phyloP scores from a whole-genome alignment of 2,888 invertebrate species.

The Dasysyrphus tricinctus region DNA sequence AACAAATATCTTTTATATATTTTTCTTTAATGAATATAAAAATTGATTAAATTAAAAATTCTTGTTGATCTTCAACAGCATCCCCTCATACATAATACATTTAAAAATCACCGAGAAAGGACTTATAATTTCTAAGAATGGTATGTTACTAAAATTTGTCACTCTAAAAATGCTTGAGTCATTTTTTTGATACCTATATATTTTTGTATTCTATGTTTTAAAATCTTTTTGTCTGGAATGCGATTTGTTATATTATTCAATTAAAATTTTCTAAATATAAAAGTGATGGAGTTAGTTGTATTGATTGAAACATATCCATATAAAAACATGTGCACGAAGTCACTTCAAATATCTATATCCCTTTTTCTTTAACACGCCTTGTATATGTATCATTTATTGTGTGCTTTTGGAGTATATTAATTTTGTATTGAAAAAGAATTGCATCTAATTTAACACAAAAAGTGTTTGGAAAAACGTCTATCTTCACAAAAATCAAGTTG shows the following conservation, averaged over 20 bases:
- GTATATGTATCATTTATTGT: conserved; percentile 50
- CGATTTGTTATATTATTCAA: conserved; percentile 17
- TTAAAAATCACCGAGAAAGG: conserved; percentile 43
- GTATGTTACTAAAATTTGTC: conserved; percentile 59
- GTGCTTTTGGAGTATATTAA: neutral
- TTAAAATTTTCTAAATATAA: conserved; percentile 36
- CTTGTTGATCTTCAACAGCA: conserved; percentile 41
- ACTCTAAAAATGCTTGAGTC: conserved; percentile 54
- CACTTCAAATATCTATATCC: conserved; percentile 48
- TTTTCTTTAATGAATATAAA: neutral
- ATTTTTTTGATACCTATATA: conserved; percentile 19
- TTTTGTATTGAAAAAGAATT: neutral
- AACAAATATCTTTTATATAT: neutral
- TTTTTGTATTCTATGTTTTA: conserved; percentile 16
- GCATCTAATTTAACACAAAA: neutral
- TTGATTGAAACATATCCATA: conserved; percentile 23
- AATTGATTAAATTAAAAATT: neutral
- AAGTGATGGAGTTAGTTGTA: conserved; percentile 44
- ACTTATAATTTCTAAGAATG: conserved; percentile 63
- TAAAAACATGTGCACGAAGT: conserved; percentile 60
- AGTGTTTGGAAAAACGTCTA: neutral
- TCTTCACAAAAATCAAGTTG: neutral
- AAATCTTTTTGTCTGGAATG: conserved; percentile 8
- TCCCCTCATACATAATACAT: neutral
- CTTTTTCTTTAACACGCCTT: conserved; percentile 63